A percentile compares a stretch with the other conserved stretches of the same genome.
These are phyloP conservation scores for Rugalucina vietnamica DNA, from an alignment of 2,888 invertebrate genomes.

Conservation along the genomic window DNA sequence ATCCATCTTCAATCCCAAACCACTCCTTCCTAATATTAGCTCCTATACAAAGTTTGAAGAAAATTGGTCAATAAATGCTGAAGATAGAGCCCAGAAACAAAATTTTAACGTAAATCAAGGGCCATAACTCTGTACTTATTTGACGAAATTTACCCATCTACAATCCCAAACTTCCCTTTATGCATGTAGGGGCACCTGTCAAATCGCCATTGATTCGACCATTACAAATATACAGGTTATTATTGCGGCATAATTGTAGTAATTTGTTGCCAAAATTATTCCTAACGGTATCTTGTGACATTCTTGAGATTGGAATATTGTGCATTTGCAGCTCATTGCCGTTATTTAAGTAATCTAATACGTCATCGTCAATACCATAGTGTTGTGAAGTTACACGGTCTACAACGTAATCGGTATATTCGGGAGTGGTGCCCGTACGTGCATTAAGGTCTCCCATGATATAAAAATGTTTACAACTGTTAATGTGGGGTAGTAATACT, in stretches of 20 bases:
- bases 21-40: too few species aligned
- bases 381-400: neutral
- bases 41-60: too few species aligned
- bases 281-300: neutral
- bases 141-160: neutral
- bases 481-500: neutral
- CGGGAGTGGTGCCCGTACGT: neutral
- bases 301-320: neutral
- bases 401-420: neutral
- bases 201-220: too few species aligned
- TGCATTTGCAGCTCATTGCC: neutral
- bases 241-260: neutral
- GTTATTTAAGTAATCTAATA: neutral
- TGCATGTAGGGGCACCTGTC: neutral
- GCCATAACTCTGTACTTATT: too few species aligned
- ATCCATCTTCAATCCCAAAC: too few species aligned
- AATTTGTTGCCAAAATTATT: neutral
- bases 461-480: neutral
- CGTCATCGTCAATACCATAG: neutral
- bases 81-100: too few species aligned
- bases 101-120: too few species aligned
- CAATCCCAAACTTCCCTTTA: neutral
- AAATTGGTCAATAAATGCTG: too few species aligned
- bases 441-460: constrained; percentile 1
- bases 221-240: neutral